phyloP scores from a whole-genome alignment of 2,113 vertebrate genomes.

The Hirundichthys speculiger region DNA sequence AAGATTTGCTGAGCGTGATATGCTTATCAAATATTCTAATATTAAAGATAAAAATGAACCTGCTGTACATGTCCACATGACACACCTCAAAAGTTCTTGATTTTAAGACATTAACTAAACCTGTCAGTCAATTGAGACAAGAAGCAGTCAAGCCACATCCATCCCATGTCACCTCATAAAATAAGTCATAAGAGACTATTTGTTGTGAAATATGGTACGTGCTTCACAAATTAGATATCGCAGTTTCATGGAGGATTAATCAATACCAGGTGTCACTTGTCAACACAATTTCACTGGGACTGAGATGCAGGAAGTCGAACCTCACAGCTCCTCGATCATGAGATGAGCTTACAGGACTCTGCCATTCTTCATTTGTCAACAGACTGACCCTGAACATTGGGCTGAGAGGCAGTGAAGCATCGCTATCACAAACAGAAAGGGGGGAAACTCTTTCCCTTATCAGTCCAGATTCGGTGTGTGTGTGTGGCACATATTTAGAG shows the following conservation, averaged over 20 bases:
- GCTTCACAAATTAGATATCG: conserved; percentile 35
- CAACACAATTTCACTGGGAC: conserved; percentile 6
- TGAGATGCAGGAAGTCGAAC: conserved; percentile 19
- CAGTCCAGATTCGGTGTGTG: conserved; percentile 17
- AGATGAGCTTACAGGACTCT: conserved; percentile 46
- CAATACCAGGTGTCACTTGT: conserved; percentile 58
- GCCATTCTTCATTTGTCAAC: conserved; percentile 59
- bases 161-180: conserved; percentile 12
- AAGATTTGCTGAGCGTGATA: not conserved
- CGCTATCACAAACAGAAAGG: conserved; percentile 29
- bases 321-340: conserved; percentile 29
- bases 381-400: conserved; percentile 56
- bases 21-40: not conserved
- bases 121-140: not conserved
- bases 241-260: conserved; percentile 42
- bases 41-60: not conserved
- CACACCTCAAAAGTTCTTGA: not conserved
- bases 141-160: not conserved
- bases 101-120: conserved; percentile 13
- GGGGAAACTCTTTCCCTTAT: conserved; percentile 42
- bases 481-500: conserved; percentile 13
- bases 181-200: conserved; percentile 28
- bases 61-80: not conserved
- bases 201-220: conserved; percentile 29
- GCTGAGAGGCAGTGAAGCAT: conserved; percentile 23